Percentiles rank a stretch among this genome's conserved stretches.
phyloP scores from a whole-genome alignment of 2,113 vertebrate genomes.

The Oncorhynchus mykiss region DNA sequence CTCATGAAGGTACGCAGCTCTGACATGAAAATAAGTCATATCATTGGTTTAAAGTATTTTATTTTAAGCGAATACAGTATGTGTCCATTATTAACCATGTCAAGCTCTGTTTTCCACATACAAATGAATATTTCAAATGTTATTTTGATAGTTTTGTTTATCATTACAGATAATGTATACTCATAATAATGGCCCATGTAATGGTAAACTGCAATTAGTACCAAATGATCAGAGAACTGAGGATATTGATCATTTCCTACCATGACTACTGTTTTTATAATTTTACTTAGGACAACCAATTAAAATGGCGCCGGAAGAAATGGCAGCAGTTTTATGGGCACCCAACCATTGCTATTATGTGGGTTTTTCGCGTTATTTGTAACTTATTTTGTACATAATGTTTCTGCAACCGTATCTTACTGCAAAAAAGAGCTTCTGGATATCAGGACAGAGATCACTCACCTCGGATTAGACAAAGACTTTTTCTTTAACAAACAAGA shows the following conservation, averaged over 20 bases:
- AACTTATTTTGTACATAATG: no score
- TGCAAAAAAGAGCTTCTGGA: no score
- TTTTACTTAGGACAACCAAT: constrained; percentile 18
- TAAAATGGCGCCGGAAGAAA: neutral
- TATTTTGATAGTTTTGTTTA: constrained; percentile 35
- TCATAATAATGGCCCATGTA: constrained; percentile 1
- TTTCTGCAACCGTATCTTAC: no score
- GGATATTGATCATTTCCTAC: constrained; percentile 15
- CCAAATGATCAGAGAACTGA: constrained; percentile 4
- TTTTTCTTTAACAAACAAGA: no score
- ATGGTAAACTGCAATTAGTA: neutral
- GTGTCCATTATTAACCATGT: neutral
- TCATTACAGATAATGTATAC: neutral
- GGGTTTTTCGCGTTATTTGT: no score
- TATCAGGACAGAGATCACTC: no score
- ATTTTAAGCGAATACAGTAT: constrained; percentile 4
- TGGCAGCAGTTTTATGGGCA: no score
- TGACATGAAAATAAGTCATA: constrained; percentile 42
- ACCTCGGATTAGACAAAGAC: no score
- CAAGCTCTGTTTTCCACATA: neutral
- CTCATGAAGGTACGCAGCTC: constrained; percentile 4
- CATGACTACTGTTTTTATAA: constrained; percentile 29
- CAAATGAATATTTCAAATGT: neutral
- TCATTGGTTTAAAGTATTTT: constrained; percentile 23
- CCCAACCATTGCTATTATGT: no score